A percentile compares a stretch with the other conserved stretches of the same genome.
phyloP scores from a whole-genome alignment of 2,888 invertebrate genomes.

The Eudasyphora cyanicolor region DNA sequence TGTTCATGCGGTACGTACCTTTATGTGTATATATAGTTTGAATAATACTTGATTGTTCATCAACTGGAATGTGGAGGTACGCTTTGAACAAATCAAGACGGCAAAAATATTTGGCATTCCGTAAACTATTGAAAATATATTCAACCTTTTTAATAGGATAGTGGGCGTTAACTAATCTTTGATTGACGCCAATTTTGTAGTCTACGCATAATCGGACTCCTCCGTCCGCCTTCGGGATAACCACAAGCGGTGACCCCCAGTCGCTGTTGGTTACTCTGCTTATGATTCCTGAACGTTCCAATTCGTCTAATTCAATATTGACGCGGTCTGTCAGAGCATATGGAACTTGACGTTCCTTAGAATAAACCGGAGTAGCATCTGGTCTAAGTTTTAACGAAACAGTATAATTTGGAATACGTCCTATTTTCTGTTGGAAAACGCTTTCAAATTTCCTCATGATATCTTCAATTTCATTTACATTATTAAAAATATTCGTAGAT shows the following conservation, averaged over 20 bases:
- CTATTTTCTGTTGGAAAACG: slow-evolving; percentile 39
- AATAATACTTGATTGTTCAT: slow-evolving; percentile 16
- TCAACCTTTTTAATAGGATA: slow-evolving; percentile 18
- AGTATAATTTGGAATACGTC: slow-evolving; percentile 32
- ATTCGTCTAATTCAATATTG: background rate
- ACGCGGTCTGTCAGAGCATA: slow-evolving; percentile 37
- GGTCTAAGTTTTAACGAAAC: slow-evolving; percentile 29
- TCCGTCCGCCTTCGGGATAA: no score
- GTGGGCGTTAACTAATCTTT: slow-evolving; percentile 31
- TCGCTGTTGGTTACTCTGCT: slow-evolving; percentile 33
- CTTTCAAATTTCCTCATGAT: slow-evolving; percentile 7
- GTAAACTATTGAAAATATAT: slow-evolving; percentile 17
- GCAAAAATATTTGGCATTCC: slow-evolving; percentile 37
- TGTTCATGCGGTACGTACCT: slow-evolving; percentile 41
- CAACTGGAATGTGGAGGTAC: slow-evolving; percentile 26
- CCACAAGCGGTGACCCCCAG: background rate
- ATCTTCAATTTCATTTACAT: background rate
- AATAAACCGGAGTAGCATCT: slow-evolving; percentile 29
- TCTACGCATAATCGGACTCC: no score
- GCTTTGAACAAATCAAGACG: slow-evolving; percentile 39
- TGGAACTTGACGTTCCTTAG: slow-evolving; percentile 42
- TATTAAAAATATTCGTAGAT: background rate
- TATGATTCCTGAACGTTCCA: slow-evolving; percentile 33
- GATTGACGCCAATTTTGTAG: slow-evolving; percentile 3
- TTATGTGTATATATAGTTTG: slow-evolving; percentile 38